A percentile compares a stretch with the other conserved stretches of the same genome.
Evolutionary conservation across 2,797 vertebrate species (phyloP).

Genomic region (Acanthornis magna): DNA sequence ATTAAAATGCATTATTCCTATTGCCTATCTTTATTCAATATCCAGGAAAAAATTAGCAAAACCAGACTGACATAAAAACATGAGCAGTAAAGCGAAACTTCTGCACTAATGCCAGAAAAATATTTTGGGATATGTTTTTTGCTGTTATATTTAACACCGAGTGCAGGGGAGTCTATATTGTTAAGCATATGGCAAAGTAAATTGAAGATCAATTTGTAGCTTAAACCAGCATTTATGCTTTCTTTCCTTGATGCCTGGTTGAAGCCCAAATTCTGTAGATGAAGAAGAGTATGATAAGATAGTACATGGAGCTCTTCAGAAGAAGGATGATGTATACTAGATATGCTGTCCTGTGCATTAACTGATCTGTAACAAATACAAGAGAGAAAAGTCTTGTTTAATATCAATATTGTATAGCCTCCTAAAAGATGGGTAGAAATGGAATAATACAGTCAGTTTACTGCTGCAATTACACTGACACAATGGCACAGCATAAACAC

Average conservation of each 20-base stretch:
- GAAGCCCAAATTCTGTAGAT: constrained; percentile 19
- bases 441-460: background rate
- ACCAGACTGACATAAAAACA: background rate
- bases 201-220: background rate
- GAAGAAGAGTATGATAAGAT: background rate
- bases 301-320: constrained; percentile 69
- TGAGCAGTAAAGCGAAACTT: background rate
- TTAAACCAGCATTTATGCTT: background rate
- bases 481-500: background rate
- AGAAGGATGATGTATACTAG: constrained; percentile 69
- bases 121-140: background rate
- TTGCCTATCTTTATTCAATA: background rate
- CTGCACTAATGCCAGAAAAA: background rate
- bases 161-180: background rate
- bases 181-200: background rate
- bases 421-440: background rate
- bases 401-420: background rate
- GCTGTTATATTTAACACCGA: background rate
- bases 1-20: background rate
- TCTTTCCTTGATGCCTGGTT: background rate
- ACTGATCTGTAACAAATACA: background rate
- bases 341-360: constrained; percentile 48
- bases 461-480: background rate
- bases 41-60: background rate
- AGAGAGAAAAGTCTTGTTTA: background rate